Base-by-base conservation (phyloP, 2,888 invertebrate genomes). In the Apoda limacodes region DNA sequence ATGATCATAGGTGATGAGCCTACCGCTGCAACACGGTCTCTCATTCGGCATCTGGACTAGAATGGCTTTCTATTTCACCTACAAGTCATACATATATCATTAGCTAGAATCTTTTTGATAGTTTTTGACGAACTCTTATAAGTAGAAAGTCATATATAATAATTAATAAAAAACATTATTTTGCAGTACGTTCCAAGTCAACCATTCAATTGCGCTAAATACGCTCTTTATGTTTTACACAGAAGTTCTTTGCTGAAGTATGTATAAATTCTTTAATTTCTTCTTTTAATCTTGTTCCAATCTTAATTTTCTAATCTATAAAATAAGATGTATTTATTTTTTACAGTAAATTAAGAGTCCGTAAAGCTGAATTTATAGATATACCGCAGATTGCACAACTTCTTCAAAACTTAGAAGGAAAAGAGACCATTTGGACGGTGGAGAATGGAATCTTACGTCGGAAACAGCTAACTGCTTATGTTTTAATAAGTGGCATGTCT, bases 311-410 rank as follows among this genome's bases (percentile, higher is more conserved):
- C n/a, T n/a, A n/a, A n/a, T n/a, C n/a, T n/a, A n/a, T n/a, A n/a
- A n/a, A n/a, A 17, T 17, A 17, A 17, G 5, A 17, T 17, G 17
- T n/a, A 25, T 22, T 29, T 34, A 5, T 32, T 29, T 23, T 32
- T 51, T 42, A n/a, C 29, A 78, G 78, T 6, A 72, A 60, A 36
- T 26, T 78, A 9, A 50, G 75, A n/a, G 75, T 78, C 2, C 64
- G 76, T 1, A 46, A 48, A 42, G 74, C 69, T 0, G 78, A 78
- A 37, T 32, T 69, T 4, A 52, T 60, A 1, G 78, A 78, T 21
- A 49, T 76, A 13, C 75, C 78, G 0, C 49, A 59, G 32, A 64
- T 78, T 40, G 55, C 72, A 0, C 48, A 42, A 0, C 42, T 78
- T 1, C 39, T 76, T 20, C 48, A 58, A 13, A 55, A 51, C 12